A percentile compares a stretch with the other conserved stretches of the same genome.
phyloP scores from a whole-genome alignment of 2,113 vertebrate genomes.

The Osmerus eperlanus region DNA sequence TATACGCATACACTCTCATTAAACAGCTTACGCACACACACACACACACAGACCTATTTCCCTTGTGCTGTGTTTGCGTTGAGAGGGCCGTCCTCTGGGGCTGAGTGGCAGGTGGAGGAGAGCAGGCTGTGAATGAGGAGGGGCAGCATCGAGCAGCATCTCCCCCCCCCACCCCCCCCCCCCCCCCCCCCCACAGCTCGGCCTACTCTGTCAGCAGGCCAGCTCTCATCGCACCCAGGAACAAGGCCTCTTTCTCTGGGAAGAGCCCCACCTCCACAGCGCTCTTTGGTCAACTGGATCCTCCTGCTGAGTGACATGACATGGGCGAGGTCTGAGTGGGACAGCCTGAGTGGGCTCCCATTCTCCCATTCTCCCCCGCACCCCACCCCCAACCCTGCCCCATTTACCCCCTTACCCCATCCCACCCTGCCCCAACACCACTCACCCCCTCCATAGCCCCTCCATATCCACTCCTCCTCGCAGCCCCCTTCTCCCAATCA shows the following conservation, averaged over 20 bases:
- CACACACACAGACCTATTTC: constrained; percentile 7
- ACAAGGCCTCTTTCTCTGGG: constrained; percentile 65
- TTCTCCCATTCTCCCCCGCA: constrained; percentile 5
- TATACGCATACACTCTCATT: constrained; percentile 40
- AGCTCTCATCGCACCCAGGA: constrained; percentile 60
- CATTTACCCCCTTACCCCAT: constrained; percentile 32
- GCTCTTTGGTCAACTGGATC: constrained; percentile 69
- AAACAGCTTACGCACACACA: constrained; percentile 36
- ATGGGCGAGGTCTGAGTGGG: constrained; percentile 16
- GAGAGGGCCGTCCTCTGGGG: constrained; percentile 7
- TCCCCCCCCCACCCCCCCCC: constrained; percentile 37
- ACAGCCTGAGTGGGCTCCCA: constrained; percentile 25
- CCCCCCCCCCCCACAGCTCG: constrained; percentile 17
- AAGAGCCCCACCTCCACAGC: constrained; percentile 24
- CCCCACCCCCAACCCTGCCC: constrained; percentile 29
- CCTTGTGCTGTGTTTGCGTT: background rate
- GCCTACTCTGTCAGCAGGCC: constrained; percentile 64
- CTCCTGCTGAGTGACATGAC: constrained; percentile 61
- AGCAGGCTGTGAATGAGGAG: background rate
- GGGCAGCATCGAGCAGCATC: constrained; percentile 50
- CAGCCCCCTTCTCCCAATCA: background rate
- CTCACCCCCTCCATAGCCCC: no score
- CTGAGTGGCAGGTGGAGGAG: constrained; percentile 29
- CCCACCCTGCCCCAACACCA: background rate
- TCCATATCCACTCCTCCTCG: background rate